Conservation (phyloP, 1,140 invertebrate genomes). For the Hyphantria cunea region DNA sequence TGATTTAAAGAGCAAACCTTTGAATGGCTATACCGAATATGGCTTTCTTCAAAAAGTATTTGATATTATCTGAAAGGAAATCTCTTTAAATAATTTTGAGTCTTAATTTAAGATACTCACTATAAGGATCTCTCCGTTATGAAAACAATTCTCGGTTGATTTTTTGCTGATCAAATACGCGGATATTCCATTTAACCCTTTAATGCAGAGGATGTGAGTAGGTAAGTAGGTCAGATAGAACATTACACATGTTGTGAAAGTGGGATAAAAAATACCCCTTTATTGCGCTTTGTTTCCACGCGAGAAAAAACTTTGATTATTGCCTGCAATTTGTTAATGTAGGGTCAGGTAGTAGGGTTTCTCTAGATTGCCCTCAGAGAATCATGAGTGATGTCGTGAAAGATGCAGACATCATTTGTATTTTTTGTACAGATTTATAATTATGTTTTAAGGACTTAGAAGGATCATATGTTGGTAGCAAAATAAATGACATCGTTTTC, state of each 20-base stretch:
- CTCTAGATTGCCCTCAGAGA: constrained; percentile 40
- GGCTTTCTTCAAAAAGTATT: too few species aligned
- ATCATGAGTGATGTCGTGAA: neutral
- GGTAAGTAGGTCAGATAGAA: constrained; percentile 75
- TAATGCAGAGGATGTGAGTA: constrained; percentile 78
- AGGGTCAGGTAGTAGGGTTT: constrained; percentile 38
- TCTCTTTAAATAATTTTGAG: too few species aligned
- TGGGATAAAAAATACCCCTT: constrained; percentile 67
- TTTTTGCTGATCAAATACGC: constrained; percentile 48
- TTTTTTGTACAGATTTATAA: neutral
- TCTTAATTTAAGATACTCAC: neutral
- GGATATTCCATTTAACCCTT: constrained; percentile 75
- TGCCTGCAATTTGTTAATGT: constrained; percentile 76
- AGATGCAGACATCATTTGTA: neutral
- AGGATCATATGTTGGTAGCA: neutral
- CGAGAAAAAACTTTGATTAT: constrained; percentile 67
- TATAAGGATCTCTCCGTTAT: constrained; percentile 30
- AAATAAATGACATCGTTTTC: neutral
- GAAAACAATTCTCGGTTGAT: constrained; percentile 45
- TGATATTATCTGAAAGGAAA: too few species aligned
- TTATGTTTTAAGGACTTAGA: neutral
- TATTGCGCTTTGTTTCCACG: constrained; percentile 69
- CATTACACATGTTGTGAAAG: constrained; percentile 80
- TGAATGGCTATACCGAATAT: too few species aligned
- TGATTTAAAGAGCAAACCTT: too few species aligned